These are phyloP conservation scores for Sebastiscus albofasciatus DNA, from an alignment of 2,797 vertebrate species.

Conservation along the genomic window DNA sequence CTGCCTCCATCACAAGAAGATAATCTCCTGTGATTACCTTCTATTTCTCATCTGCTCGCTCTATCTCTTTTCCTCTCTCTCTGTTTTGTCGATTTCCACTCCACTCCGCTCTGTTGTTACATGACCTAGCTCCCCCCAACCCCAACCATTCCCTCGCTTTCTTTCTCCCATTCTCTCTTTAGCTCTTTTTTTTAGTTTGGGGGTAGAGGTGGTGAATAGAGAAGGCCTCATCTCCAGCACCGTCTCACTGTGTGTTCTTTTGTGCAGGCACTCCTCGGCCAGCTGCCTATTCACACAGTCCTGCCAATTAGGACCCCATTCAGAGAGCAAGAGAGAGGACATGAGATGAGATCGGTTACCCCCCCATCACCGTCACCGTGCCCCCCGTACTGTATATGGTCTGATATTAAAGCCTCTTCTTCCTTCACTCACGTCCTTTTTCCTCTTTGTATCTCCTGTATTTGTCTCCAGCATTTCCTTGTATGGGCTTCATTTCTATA, in stretches of 20 bases:
- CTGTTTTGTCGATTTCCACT: slow-evolving; percentile 73
- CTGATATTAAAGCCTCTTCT: slow-evolving; percentile 38
- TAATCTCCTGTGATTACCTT: slow-evolving; percentile 85
- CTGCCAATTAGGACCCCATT: slow-evolving; percentile 93
- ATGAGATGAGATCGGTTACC: slow-evolving; percentile 71
- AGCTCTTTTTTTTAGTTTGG: slow-evolving; percentile 25
- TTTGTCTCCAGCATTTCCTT: slow-evolving; percentile 18
- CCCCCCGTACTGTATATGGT: slow-evolving; percentile 28
- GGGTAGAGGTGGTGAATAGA: slow-evolving; percentile 65
- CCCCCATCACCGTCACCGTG: slow-evolving; percentile 43
- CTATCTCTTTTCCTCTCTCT: slow-evolving; percentile 42
- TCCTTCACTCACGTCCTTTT: slow-evolving; percentile 11
- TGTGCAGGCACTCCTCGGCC: slow-evolving; percentile 82
- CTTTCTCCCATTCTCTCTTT: slow-evolving; percentile 51
- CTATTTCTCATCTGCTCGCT: slow-evolving; percentile 73
- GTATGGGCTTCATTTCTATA: not conserved
- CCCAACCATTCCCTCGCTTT: slow-evolving; percentile 26
- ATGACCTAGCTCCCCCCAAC: slow-evolving; percentile 23
- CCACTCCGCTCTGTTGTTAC: slow-evolving; percentile 64
- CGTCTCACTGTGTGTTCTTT: slow-evolving; percentile 73
- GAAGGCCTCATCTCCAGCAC: slow-evolving; percentile 63
- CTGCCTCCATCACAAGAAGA: slow-evolving; percentile 81
- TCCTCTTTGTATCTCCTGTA: not conserved
- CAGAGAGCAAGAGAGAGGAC: slow-evolving; percentile 82
- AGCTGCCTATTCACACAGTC: slow-evolving; percentile 90